Base-by-base conservation (phyloP, 23 tunicate species). In the Aplidium turbinatum region DNA sequence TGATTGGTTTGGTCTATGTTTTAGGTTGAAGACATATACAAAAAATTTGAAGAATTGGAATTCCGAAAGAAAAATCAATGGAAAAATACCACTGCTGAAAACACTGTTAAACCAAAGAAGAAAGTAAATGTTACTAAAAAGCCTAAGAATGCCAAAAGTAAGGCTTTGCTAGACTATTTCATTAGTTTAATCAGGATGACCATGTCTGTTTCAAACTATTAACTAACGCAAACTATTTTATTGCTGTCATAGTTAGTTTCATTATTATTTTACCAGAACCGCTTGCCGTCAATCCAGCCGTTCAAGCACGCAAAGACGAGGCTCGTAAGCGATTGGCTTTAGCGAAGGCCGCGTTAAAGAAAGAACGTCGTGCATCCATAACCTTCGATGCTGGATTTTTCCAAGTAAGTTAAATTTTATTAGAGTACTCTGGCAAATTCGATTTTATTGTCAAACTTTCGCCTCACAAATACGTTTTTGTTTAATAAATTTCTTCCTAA, bases 361-460 rank as follows among this genome's bases (percentile, higher is more conserved):
- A 85, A 18, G 70, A 73, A 22, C 31, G 20, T 22, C 58, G 50
- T 22, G 45, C 76, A n/a, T 24, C 65, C 21, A 48, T 80, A 0
- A 65, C 96, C 55, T 88, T 88, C 63, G 87, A 88, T 70, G 96
- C 96, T 36, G 87, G 83, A 28, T 88, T 88, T 69, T 88, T 88
- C 51, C 76, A 81, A 63, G 96, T 88, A 46, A 3, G 38, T 28
- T n/a, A n/a, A n/a, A n/a, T n/a, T n/a, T n/a, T n/a, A n/a, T n/a
- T n/a, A n/a, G n/a, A n/a, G n/a, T n/a, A n/a, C n/a, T n/a, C n/a
- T n/a, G n/a, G n/a, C n/a, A n/a, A n/a, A n/a, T n/a, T n/a, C n/a
- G n/a, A n/a, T n/a, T n/a, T n/a, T n/a, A n/a, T n/a, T n/a, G n/a
- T n/a, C n/a, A n/a, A n/a, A n/a, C n/a, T n/a, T n/a, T n/a, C n/a